A percentile compares a stretch with the other conserved stretches of the same genome.
Conservation (phyloP, 1,140 invertebrate genomes). For the Leptopilina clavipes region DNA sequence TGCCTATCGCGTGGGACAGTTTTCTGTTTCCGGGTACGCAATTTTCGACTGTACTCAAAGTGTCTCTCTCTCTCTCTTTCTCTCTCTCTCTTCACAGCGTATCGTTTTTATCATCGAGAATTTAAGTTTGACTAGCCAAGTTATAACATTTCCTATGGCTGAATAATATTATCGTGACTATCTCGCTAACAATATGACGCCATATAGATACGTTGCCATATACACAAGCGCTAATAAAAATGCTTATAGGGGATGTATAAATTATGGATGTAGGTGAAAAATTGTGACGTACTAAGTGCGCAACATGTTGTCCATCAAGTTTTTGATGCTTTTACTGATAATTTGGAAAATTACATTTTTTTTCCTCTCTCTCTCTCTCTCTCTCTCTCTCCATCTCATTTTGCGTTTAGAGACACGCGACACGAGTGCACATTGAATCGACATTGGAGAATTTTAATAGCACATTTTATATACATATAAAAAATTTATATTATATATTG, state of each 20-base stretch:
- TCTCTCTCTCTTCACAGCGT: neutral
- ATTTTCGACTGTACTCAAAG: slow-evolving; percentile 20
- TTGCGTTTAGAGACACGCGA: slow-evolving; percentile 2
- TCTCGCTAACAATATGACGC: neutral
- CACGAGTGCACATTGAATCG: slow-evolving; percentile 2
- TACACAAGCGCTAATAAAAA: neutral
- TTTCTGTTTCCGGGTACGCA: slow-evolving; percentile 20
- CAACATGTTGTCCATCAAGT: neutral
- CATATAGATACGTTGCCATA: too few relatives aligned
- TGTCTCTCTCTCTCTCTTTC: too few relatives aligned
- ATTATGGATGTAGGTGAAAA: neutral
- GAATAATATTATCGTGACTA: neutral
- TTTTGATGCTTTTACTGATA: slow-evolving; percentile 19
- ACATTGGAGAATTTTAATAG: neutral
- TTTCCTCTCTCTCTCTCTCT: neutral
- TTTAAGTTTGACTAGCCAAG: slow-evolving; percentile 1
- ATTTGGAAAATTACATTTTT: slow-evolving; percentile 9
- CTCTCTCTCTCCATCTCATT: neutral
- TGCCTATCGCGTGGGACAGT: slow-evolving; percentile 21
- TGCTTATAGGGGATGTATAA: neutral
- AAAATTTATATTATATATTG: neutral
- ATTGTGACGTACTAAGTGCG: neutral
- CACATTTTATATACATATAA: neutral
- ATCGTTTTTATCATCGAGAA: neutral
- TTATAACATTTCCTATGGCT: neutral